These are phyloP conservation scores for Dermatophagoides farinae DNA, from an alignment of 1,140 invertebrate genomes.

Conservation along the genomic window DNA sequence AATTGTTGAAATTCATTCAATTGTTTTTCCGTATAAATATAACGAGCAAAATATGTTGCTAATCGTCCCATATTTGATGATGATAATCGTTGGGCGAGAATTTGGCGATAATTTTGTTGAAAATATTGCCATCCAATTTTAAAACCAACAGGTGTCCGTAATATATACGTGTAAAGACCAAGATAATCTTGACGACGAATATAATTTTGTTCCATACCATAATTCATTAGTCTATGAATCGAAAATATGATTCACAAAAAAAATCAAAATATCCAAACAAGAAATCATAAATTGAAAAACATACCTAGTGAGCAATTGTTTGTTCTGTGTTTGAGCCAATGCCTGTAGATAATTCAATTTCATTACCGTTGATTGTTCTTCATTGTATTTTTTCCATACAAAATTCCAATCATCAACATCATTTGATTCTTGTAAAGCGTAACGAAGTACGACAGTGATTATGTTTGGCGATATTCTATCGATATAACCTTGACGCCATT, in stretches of 20 bases:
- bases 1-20: neutral
- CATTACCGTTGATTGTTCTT: neutral
- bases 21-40: neutral
- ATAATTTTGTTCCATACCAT: neutral
- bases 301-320: neutral
- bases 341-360: constrained; percentile 9
- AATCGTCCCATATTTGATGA: neutral
- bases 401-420: neutral
- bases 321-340: constrained; percentile 6
- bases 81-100: neutral
- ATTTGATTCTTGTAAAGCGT: constrained; percentile 3
- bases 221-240: neutral
- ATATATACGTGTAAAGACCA: neutral
- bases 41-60: neutral
- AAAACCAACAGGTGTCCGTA: constrained; percentile 1
- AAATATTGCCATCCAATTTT: constrained; percentile 6
- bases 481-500: neutral
- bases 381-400: constrained; percentile 1
- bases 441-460: neutral
- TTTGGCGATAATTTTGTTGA: neutral
- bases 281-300: neutral
- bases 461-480: neutral
- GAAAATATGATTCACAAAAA: neutral
- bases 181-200: constrained; percentile 10
- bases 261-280: neutral